phyloP scores from a whole-genome alignment of 2,797 vertebrate species.

The Ctenochaetus hawaiiensis region DNA sequence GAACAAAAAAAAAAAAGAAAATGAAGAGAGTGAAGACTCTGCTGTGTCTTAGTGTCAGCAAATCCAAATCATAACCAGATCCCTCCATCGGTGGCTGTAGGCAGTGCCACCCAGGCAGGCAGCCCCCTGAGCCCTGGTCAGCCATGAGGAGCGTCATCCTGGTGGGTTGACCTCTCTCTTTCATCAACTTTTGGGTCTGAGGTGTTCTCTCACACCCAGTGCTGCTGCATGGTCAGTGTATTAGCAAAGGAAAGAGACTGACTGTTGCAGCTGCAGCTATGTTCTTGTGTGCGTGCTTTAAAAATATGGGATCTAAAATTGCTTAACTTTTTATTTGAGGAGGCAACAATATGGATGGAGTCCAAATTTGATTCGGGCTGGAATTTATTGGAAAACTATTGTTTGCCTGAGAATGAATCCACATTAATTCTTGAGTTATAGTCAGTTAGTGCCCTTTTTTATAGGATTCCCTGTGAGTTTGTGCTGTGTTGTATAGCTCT shows the following conservation, averaged over 20 bases:
- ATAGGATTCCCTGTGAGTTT: conserved; percentile 23
- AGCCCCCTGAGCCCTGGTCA: conserved; percentile 43
- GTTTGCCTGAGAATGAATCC: background rate
- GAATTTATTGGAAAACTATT: background rate
- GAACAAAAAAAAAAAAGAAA: conserved; percentile 48
- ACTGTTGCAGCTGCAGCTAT: background rate
- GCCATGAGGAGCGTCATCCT: conserved; percentile 46
- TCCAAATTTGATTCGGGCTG: background rate
- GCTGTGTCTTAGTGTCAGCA: conserved; percentile 65
- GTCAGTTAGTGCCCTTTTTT: background rate
- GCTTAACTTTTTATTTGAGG: background rate
- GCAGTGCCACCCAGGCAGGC: conserved; percentile 81
- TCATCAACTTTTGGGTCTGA: conserved; percentile 68
- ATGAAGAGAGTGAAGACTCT: conserved; percentile 63
- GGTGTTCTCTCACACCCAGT: conserved; percentile 37
- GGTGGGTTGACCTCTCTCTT: conserved; percentile 60
- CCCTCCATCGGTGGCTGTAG: conserved; percentile 48
- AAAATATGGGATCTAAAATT: background rate
- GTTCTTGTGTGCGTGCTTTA: background rate
- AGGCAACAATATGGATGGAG: too few relatives aligned
- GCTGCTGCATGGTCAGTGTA: conserved; percentile 8
- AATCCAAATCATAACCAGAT: conserved; percentile 86
- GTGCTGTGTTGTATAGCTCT: conserved; percentile 12
- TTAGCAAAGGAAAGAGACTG: conserved; percentile 10
- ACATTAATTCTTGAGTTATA: background rate